Conservation (phyloP, 2,113 vertebrate genomes). For the Choloepus hoffmanni region DNA sequence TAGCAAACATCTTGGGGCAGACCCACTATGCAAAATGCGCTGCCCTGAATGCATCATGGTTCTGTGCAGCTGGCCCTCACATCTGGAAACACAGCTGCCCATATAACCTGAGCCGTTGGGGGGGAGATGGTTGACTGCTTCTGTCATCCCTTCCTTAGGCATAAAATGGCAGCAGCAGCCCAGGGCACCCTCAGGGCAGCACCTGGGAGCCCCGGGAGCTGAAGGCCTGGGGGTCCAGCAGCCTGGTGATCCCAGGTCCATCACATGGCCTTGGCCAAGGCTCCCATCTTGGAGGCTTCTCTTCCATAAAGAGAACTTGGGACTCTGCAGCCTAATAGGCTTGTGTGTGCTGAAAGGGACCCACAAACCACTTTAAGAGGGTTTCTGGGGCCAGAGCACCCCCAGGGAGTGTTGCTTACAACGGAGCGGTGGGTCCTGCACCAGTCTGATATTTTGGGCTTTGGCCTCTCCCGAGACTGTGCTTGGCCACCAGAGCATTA, state of each 20-base stretch:
- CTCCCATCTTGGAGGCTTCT: background rate
- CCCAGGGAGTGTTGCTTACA: too few relatives aligned
- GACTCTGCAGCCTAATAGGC: accelerated
- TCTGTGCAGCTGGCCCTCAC: background rate
- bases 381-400: background rate
- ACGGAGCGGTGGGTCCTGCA: accelerated
- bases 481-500: background rate
- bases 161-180: accelerated
- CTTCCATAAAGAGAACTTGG: background rate
- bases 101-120: accelerated
- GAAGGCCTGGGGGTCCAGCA: background rate
- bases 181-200: background rate
- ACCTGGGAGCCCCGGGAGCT: background rate
- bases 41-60: accelerated
- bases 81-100: slow-evolving; percentile 30
- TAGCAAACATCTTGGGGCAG: background rate
- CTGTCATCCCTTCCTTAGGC: background rate
- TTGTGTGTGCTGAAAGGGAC: background rate
- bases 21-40: accelerated
- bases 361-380: background rate
- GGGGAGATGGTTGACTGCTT: background rate
- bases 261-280: accelerated
- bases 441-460: background rate
- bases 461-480: background rate
- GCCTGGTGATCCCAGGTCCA: background rate